Evolutionary conservation across 1,140 invertebrate genomes (phyloP).

Genomic region (Dreissena rostriformis): DNA sequence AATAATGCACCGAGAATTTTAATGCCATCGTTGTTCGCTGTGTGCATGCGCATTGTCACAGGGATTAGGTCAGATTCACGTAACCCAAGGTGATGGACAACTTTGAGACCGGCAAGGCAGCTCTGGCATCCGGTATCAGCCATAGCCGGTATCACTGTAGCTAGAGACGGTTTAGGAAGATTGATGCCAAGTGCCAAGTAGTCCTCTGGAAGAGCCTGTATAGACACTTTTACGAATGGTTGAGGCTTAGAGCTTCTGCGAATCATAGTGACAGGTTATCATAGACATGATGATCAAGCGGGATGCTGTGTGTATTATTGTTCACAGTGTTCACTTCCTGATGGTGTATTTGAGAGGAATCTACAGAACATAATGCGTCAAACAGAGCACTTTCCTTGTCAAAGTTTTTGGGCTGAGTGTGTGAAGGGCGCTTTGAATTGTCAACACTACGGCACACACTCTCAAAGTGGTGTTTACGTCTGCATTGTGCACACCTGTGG

Average conservation of each 20-base stretch:
- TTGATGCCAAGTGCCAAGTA: too few species aligned
- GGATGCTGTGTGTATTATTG: conserved; percentile 44
- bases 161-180: too few species aligned
- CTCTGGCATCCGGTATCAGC: too few species aligned
- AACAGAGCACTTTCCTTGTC: conserved; percentile 10
- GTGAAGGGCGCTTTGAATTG: background rate
- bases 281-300: conserved; percentile 54
- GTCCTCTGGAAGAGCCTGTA: too few species aligned
- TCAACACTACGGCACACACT: conserved; percentile 30
- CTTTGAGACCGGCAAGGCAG: conserved; percentile 28
- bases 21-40: too few species aligned
- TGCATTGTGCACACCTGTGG: conserved; percentile 20
- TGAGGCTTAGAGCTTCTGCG: too few species aligned
- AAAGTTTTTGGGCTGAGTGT: background rate
- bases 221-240: too few species aligned
- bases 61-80: conserved; percentile 37
- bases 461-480: background rate
- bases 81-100: conserved; percentile 18
- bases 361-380: conserved; percentile 17
- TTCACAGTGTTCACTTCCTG: too few species aligned
- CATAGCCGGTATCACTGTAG: too few species aligned
- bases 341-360: background rate
- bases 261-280: too few species aligned
- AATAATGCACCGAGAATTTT: too few species aligned
- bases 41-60: too few species aligned